Conservation (phyloP, 2,113 vertebrate genomes). For the Bubo bubo region DNA sequence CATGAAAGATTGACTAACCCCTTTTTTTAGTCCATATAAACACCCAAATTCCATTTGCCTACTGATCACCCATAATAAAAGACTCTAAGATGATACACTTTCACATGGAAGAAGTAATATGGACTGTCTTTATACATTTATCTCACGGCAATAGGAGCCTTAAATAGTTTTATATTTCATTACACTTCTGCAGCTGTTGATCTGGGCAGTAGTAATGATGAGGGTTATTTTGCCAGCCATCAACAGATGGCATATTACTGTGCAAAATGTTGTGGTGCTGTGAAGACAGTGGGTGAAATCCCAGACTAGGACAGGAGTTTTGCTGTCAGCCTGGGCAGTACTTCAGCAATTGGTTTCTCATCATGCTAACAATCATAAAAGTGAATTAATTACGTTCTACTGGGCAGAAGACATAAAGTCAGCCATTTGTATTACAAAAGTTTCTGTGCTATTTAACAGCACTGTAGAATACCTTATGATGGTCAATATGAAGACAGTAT, state of each 20-base stretch:
- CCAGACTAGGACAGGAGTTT: background rate
- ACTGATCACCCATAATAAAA: background rate
- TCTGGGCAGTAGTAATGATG: background rate
- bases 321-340: background rate
- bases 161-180: slow-evolving; percentile 15
- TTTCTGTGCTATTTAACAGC: background rate
- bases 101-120: background rate
- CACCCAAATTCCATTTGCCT: background rate
- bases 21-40: background rate
- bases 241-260: slow-evolving; percentile 43
- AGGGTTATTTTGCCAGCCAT: slow-evolving; percentile 18
- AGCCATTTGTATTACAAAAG: background rate
- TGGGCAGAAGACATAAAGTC: background rate
- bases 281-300: slow-evolving; percentile 19
- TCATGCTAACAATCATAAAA: background rate
- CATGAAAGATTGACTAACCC: background rate
- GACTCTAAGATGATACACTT: background rate
- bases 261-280: background rate
- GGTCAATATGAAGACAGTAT: background rate
- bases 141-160: background rate
- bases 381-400: background rate
- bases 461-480: background rate
- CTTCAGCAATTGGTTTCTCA: background rate
- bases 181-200: slow-evolving; percentile 33
- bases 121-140: background rate